Evolutionary conservation across 2,113 vertebrate species (phyloP), one percentile per base, ranked within the genome.

Genomic region (Sigmodon hispidus): DNA sequence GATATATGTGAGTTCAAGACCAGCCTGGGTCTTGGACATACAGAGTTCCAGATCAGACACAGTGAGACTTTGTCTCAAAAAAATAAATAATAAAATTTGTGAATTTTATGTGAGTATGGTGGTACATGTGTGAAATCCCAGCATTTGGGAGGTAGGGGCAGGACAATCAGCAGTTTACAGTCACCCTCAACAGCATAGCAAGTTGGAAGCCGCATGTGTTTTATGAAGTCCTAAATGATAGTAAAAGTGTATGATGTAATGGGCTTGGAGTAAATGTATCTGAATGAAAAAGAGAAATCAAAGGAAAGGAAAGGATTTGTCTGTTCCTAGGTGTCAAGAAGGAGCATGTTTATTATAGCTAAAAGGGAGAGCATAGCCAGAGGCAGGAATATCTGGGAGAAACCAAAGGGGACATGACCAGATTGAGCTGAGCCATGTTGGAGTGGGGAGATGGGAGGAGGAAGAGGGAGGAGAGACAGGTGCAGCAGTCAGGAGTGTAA

Each of bases 231-330:
- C 12, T 75, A 50, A 50, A 77, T 34, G 36, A 34, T 26, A 89
- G 34, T 43, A 70, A n/a, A 70, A 70, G 36, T 19, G 7, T 70
- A 57, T 94, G 48, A 94, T 80, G 70, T 90, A 92, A 63, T 87
- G 48, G 73, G n/a, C 86, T 89, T 87, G 19, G 29, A n/a, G 5
- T 11, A 94, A 86, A 94, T 93, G 63, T 79, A 63, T 73, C 61
- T 36, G 17, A 70, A 70, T n/a, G 67, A n/a, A 17, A n/a, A 70
- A 65, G 5, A 67, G 19, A 70, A 19, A 12, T 11, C 36, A 70
- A 36, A 19, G 3, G 8, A 70, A 70, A 70, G 67, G 67, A 70
- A 70, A 70, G 36, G 36, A 7, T 17, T 19, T n/a, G 67, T 19
- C 67, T n/a, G 15, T 16, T 70, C 67, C 67, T 69, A 70, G 7